Evolutionary conservation across 2,797 vertebrate species (phyloP).

Genomic region (Gymnopithys bicolor): DNA sequence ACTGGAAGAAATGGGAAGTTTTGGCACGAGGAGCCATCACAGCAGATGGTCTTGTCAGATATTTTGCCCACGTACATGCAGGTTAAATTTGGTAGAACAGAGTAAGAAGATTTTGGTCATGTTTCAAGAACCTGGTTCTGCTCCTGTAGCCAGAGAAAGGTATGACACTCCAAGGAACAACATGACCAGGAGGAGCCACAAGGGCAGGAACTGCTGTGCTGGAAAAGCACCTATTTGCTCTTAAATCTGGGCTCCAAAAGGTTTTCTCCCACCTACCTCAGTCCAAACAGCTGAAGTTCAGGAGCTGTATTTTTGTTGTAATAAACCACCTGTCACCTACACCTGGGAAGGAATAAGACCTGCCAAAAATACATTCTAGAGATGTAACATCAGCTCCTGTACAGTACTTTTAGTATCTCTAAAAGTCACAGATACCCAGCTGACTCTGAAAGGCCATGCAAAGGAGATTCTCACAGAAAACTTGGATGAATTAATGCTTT

Average conservation of each 20-base stretch:
- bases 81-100: neutral
- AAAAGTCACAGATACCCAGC: neutral
- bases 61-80: rapidly evolving
- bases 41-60: neutral
- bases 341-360: neutral
- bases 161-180: neutral
- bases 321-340: neutral
- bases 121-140: neutral
- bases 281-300: neutral
- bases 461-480: neutral
- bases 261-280: neutral
- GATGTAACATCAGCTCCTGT: neutral
- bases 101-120: neutral
- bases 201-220: neutral
- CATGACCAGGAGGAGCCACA: neutral
- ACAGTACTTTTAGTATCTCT: neutral
- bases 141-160: neutral
- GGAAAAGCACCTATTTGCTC: neutral
- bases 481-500: neutral
- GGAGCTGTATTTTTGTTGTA: neutral
- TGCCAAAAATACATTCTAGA: neutral
- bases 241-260: neutral
- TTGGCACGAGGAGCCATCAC: neutral
- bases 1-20: neutral
- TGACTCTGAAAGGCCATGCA: neutral